Conservation (phyloP, 2,113 vertebrate species). For the Chaenocephalus aceratus region DNA sequence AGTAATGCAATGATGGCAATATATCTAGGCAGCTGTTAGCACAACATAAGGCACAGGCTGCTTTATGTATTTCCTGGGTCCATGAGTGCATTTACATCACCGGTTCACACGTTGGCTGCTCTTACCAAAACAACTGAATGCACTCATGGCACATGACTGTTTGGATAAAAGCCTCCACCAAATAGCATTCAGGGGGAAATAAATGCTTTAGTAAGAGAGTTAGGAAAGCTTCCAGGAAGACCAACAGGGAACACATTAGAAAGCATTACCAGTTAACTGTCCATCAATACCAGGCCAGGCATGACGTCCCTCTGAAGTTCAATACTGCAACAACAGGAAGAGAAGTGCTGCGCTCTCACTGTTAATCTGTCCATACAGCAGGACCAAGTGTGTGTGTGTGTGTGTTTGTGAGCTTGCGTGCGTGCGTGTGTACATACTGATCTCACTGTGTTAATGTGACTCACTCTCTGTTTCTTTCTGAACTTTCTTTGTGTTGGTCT, state of each 20-base stretch:
- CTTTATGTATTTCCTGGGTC: not conserved
- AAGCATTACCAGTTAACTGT: constrained; percentile 56
- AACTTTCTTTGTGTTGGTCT: not conserved
- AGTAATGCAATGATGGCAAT: not conserved
- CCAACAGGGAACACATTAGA: constrained; percentile 43
- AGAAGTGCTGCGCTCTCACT: not conserved
- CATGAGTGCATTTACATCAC: too few relatives aligned
- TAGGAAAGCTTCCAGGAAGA: constrained; percentile 58
- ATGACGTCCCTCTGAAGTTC: constrained; percentile 24
- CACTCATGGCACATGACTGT: not conserved
- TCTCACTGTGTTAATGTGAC: constrained; percentile 7
- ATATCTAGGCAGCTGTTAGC: not conserved
- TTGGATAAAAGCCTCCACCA: constrained; percentile 23
- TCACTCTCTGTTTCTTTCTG: constrained; percentile 2
- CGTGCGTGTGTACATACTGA: not conserved
- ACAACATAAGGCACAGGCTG: not conserved
- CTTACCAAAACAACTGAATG: constrained; percentile 11
- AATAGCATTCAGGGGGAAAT: not conserved
- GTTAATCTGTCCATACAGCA: not conserved
- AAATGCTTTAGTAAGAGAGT: constrained; percentile 17
- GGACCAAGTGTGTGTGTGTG: not conserved
- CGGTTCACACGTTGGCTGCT: not conserved
- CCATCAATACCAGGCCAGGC: constrained; percentile 51
- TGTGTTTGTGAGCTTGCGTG: too few relatives aligned
- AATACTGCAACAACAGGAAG: constrained; percentile 50